A percentile compares a stretch with the other conserved stretches of the same genome.
Evolutionary conservation across 2,888 invertebrate genomes (phyloP).

Genomic region (Oscheius sp.): DNA sequence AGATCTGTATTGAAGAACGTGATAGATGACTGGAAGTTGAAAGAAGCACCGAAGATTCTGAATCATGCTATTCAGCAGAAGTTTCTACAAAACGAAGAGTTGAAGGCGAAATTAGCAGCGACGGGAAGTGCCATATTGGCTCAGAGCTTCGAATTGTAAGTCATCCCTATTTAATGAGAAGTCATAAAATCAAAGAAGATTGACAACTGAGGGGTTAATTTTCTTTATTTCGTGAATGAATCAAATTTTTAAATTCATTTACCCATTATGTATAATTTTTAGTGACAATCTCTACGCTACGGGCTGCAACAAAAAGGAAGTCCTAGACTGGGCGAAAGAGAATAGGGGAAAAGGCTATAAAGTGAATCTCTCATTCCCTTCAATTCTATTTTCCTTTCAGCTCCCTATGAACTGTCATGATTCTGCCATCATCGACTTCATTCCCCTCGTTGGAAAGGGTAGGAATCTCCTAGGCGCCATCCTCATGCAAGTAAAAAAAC

Average conservation of each 20-base stretch:
- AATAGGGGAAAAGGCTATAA: conserved; percentile 27
- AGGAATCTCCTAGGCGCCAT: conserved; percentile 49
- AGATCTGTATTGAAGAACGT: background rate
- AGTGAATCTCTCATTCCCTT: background rate
- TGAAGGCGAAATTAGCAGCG: conserved; percentile 42
- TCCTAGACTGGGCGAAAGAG: conserved; percentile 40
- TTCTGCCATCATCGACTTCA: conserved; percentile 34
- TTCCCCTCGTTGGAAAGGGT: conserved; percentile 49
- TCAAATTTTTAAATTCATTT: too few relatives aligned
- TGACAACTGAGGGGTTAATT: too few relatives aligned
- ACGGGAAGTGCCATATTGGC: conserved; percentile 46
- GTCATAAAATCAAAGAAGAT: too few relatives aligned
- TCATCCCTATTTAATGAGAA: background rate
- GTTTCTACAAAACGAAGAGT: conserved; percentile 36
- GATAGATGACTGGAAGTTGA: conserved; percentile 45
- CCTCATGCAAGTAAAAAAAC: conserved; percentile 38
- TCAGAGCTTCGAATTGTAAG: conserved; percentile 41
- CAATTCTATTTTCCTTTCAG: conserved; percentile 23
- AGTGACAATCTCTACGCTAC: conserved; percentile 38
- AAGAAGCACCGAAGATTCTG: conserved; percentile 38
- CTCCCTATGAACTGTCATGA: conserved; percentile 36
- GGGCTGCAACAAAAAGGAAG: conserved; percentile 27
- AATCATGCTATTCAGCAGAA: conserved; percentile 42
- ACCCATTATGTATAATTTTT: too few relatives aligned
- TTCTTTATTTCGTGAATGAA: too few relatives aligned